Base-by-base conservation (phyloP, 2,888 invertebrate species). In the Drosophila stalkeri region DNA sequence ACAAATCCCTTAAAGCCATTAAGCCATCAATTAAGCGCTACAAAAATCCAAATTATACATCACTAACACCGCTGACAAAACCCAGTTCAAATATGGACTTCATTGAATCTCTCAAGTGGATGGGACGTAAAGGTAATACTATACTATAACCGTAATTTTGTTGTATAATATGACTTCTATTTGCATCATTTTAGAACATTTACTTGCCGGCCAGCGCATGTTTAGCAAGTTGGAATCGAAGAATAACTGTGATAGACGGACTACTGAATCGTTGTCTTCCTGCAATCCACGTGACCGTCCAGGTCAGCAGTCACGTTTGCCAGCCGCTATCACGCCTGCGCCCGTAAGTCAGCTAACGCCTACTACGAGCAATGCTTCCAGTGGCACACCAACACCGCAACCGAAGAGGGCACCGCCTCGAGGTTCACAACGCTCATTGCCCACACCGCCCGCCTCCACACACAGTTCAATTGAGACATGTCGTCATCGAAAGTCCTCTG, bases 401-500 rank as follows among this genome's bases (percentile, higher is more conserved):
- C 65, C 60, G 16, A 74, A 59, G 1, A 41, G 64, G 16, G 61
- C 16, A n/a, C 64, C 59, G 37, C 23, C 56, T 16, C 54, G 60
- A 7, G 43, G 11, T 3, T 52, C 59, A 33, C 77, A 75, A 46
- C 77, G 75, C 12, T 68, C 64, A 6, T 47, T 86, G 61, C 89
- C 89, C 9, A 87, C 89, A 5, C 84, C 89, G 5, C 84, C 89
- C 27, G 80, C 87, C n/a, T 85, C 84, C 2, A 86, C 82, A 43
- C 81, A 84, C 61, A 84, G 83, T 35, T 84, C 89, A 11, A 66
- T 57, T 41, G 84, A 81, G 54, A 64, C 70, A 11, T 31, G 39
- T 18, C 65, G 62, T 7, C 64, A 35, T n/a, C 44, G 64, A 2
- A 37, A 39, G 23, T 64, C 76, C 12, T 62, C 37, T 11, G 73